Evolutionary conservation across 2,113 vertebrate genomes (phyloP).

Genomic region (Ptilorrhoa leucosticta): DNA sequence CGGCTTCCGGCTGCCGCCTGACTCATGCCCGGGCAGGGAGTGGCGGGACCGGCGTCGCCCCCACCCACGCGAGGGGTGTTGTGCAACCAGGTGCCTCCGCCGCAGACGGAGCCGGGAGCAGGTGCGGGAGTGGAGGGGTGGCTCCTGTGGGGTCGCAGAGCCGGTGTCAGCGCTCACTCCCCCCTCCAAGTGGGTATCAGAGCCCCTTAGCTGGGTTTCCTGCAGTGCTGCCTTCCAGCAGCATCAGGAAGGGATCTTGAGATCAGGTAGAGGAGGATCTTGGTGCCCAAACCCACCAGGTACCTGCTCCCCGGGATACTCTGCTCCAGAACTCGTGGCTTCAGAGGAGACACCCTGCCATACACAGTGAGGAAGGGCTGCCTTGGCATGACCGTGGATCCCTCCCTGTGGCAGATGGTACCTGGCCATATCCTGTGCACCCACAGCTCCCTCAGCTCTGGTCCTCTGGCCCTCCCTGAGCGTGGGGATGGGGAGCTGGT

Average conservation of each 20-base stretch:
- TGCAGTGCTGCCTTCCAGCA: background rate
- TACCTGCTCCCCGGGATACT: background rate
- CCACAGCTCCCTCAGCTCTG: background rate
- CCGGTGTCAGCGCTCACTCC: background rate
- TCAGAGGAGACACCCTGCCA: background rate
- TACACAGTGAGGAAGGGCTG: rapidly evolving
- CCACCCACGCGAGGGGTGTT: constrained; percentile 24
- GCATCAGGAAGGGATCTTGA: background rate
- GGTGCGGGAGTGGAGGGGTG: background rate
- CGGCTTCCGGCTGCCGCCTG: background rate
- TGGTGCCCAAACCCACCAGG: background rate
- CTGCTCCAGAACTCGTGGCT: background rate
- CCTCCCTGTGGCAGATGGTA: background rate
- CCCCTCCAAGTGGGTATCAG: rapidly evolving
- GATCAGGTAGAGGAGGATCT: background rate
- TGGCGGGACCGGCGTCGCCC: background rate
- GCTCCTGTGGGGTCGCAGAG: background rate
- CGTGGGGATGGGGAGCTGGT: rapidly evolving
- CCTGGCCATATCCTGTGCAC: no score
- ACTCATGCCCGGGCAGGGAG: constrained; percentile 32
- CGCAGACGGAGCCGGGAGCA: background rate
- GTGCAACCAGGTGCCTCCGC: background rate
- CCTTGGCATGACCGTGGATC: rapidly evolving
- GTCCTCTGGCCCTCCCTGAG: background rate
- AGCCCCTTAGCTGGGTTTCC: background rate